These are phyloP conservation scores for Rhinogobius similis DNA, from an alignment of 2,113 vertebrate genomes.

Conservation along the genomic window DNA sequence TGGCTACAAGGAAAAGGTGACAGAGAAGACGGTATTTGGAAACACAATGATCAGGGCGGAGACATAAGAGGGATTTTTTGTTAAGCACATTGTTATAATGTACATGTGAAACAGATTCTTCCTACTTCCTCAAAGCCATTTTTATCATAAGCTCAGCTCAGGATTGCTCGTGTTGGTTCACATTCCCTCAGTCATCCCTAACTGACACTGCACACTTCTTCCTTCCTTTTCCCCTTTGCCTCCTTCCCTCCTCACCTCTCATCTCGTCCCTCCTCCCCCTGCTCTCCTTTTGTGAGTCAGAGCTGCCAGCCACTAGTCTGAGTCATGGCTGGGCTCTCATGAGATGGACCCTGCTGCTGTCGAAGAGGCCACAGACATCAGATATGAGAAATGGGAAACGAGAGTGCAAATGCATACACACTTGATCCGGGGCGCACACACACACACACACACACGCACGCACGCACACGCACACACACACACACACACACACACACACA, in stretches of 20 bases:
- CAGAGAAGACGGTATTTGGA: neutral
- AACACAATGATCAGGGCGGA: too few relatives aligned
- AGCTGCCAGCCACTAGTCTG: constrained; percentile 73
- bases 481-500: constrained; percentile 28
- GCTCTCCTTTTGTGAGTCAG: constrained; percentile 67
- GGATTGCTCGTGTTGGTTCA: constrained; percentile 4
- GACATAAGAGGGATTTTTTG: too few relatives aligned
- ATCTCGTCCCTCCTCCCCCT: constrained; percentile 13
- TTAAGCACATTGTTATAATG: too few relatives aligned
- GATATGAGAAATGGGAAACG: constrained; percentile 70
- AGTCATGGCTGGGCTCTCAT: constrained; percentile 71
- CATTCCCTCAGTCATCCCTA: constrained; percentile 48
- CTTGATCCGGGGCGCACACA: constrained; percentile 19
- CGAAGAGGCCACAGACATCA: constrained; percentile 65
- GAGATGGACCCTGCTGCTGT: constrained; percentile 69
- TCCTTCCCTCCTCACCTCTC: constrained; percentile 25
- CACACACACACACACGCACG: constrained; percentile 31
- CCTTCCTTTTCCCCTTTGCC: neutral
- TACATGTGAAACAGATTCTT: neutral
- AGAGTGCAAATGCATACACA: constrained; percentile 52
- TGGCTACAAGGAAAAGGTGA: neutral
- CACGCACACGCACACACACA: constrained; percentile 34
- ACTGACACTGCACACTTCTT: constrained; percentile 35
- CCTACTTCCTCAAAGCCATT: neutral
- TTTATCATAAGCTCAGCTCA: neutral